Base-by-base conservation (phyloP, 2,113 vertebrate species). In the Podarcis raffonei region DNA sequence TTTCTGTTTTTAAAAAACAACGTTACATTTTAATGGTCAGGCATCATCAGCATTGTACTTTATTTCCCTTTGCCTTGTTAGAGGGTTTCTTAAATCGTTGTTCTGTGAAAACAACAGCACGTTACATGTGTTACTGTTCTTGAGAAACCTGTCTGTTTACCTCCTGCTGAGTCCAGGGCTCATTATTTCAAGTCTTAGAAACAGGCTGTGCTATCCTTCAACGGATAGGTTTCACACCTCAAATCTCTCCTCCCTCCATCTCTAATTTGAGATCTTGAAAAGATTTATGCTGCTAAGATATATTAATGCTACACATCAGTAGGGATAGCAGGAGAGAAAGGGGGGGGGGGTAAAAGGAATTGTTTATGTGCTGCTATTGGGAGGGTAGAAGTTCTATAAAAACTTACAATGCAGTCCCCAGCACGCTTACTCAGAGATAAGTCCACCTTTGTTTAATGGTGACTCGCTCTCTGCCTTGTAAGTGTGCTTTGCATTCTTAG, bases 261-360 rank as follows among this genome's bases (percentile, higher is more conserved):
- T 92, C 84, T 89, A 90, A 77, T 93, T 90, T 92, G 95, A 95
- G 89, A 95, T 96, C 94, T 94, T 92, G 88, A 90, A 92, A 95
- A 93, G 95, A 94, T 96, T 95, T 94, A 96, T 97, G 96, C 96
- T 97, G 96, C 96, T 97, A 96, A 93, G 95, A 95, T 57, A 86
- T 94, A 93, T 89, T 93, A 94, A 92, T 94, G 93, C 93, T 93
- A 91, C 94, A 96, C 96, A 95, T 96, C 96, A 94, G 92, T 76
- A 78, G 91, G 93, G 89, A 92, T 87, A 91, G 90, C 90, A 85
- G 37, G 39, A 92, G 93, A 91, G 87, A 79, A 90, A 11, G 42
- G 8, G 42, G 42, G 7, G 90, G 85, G 25, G 76, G 85, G 92
- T 37, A 37, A 37, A 37, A 37, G 37, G 37, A 89, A 1, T 69